These are phyloP conservation scores for Eupithecia inturbata DNA, from an alignment of 2,888 invertebrate genomes.

Conservation along the genomic window DNA sequence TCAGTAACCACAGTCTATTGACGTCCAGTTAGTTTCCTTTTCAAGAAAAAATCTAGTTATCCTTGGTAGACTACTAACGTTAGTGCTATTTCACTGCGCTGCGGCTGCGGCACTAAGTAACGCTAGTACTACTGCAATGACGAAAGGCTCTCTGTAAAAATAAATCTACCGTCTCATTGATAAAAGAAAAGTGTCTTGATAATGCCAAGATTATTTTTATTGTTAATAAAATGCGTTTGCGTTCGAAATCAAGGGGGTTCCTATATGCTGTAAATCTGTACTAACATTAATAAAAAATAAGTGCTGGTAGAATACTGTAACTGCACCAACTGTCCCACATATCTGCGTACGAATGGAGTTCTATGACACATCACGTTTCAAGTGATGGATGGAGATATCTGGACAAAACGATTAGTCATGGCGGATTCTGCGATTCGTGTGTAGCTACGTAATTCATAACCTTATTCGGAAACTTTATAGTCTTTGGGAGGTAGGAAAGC, in stretches of 20 bases:
- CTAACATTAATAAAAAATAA: background rate
- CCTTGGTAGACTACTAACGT: background rate
- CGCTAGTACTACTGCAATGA: background rate
- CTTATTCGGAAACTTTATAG: constrained; percentile 45
- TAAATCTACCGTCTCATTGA: background rate
- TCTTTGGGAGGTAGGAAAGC: constrained; percentile 16
- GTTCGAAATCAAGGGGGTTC: too few species aligned
- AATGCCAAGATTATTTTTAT: background rate
- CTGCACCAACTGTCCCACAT: constrained; percentile 5
- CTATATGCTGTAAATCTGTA: background rate
- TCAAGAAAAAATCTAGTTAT: background rate
- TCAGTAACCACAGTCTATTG: constrained; percentile 29
- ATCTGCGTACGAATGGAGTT: constrained; percentile 42
- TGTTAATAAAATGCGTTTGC: too few species aligned
- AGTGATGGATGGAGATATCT: constrained; percentile 67
- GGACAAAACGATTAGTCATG: constrained; percentile 69
- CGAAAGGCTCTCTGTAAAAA: background rate
- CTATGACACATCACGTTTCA: constrained; percentile 68
- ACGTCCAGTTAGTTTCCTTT: constrained; percentile 32
- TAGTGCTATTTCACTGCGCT: background rate
- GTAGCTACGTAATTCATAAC: constrained; percentile 52
- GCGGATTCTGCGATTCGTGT: constrained; percentile 50
- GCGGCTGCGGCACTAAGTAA: background rate
- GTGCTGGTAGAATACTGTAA: background rate
- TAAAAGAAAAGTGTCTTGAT: background rate